These are phyloP conservation scores for Portevinia maculata DNA, from an alignment of 2,888 invertebrate species.

Conservation along the genomic window DNA sequence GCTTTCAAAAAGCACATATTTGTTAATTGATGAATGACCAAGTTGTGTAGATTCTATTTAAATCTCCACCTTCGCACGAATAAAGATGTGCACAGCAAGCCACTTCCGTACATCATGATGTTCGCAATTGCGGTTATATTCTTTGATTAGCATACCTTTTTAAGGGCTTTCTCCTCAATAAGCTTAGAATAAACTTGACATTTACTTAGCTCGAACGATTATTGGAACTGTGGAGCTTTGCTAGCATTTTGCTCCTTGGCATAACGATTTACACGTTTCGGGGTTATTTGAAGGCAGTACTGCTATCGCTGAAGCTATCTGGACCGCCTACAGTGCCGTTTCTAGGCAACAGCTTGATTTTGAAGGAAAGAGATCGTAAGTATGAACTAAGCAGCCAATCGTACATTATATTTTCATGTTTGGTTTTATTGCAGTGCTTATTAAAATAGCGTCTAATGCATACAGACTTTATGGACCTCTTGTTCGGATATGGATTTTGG, in stretches of 20 bases:
- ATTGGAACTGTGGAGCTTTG: conserved; percentile 81
- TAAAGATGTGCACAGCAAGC: neutral
- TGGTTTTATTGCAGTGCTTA: conserved; percentile 81
- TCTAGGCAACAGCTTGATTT: conserved; percentile 84
- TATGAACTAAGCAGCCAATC: no score
- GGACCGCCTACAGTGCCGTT: conserved; percentile 84
- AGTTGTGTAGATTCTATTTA: conserved; percentile 29
- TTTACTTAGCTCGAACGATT: conserved; percentile 81
- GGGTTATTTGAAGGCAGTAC: conserved; percentile 82
- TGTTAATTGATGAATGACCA: conserved; percentile 37
- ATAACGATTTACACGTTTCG: conserved; percentile 81
- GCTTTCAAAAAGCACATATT: conserved; percentile 28
- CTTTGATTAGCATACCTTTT: conserved; percentile 24
- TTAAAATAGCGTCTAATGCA: conserved; percentile 81
- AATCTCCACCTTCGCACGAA: conserved; percentile 15
- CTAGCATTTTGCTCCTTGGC: conserved; percentile 78
- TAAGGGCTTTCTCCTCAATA: conserved; percentile 31
- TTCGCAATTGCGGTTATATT: conserved; percentile 10
- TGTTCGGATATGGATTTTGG: conserved; percentile 84
- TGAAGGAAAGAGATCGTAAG: conserved; percentile 84
- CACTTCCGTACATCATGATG: conserved; percentile 31
- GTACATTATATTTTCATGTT: conserved; percentile 12
- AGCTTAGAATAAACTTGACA: conserved; percentile 32
- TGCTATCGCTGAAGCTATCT: conserved; percentile 82
- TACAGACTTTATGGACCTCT: conserved; percentile 83